A percentile compares a stretch with the other conserved stretches of the same genome.
These are phyloP conservation scores for Teleopsis dalmanni DNA, from an alignment of 1,140 invertebrate species.

Conservation along the genomic window DNA sequence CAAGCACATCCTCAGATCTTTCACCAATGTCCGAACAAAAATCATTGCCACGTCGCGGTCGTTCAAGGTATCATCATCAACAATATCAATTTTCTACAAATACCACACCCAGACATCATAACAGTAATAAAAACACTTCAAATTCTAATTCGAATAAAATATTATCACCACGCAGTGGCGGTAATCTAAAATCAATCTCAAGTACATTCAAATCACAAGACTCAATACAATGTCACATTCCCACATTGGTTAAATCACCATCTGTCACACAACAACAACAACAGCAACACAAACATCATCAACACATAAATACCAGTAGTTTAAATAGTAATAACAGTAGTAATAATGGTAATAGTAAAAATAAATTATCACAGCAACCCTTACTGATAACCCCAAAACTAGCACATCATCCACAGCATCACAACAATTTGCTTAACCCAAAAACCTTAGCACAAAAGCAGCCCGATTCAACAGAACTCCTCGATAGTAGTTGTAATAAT, in stretches of 20 bases:
- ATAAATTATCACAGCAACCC: constrained; percentile 28
- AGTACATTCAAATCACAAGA: constrained; percentile 44
- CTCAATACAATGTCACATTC: constrained; percentile 42
- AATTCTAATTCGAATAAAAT: constrained; percentile 29
- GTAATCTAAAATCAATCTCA: constrained; percentile 41
- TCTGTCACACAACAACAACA: constrained; percentile 41
- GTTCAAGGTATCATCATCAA: constrained; percentile 56
- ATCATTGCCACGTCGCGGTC: constrained; percentile 60
- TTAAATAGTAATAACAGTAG: constrained; percentile 24
- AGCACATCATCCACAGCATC: constrained; percentile 20
- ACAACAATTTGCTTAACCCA: constrained; percentile 2
- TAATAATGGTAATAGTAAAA: constrained; percentile 11
- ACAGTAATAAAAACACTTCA: constrained; percentile 31
- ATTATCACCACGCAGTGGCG: constrained; percentile 35
- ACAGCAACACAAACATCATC: constrained; percentile 34
- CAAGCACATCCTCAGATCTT: constrained; percentile 69
- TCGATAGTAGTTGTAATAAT: constrained; percentile 31
- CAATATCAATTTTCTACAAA: constrained; percentile 46
- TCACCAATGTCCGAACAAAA: constrained; percentile 71
- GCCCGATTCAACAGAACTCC: constrained; percentile 27
- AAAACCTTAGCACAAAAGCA: constrained; percentile 5
- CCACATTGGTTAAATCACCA: constrained; percentile 41
- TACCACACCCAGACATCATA: constrained; percentile 45
- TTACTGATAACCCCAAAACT: constrained; percentile 39
- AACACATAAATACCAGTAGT: constrained; percentile 15